phyloP scores from a whole-genome alignment of 1,140 invertebrate species.

The Drosophila funebris region DNA sequence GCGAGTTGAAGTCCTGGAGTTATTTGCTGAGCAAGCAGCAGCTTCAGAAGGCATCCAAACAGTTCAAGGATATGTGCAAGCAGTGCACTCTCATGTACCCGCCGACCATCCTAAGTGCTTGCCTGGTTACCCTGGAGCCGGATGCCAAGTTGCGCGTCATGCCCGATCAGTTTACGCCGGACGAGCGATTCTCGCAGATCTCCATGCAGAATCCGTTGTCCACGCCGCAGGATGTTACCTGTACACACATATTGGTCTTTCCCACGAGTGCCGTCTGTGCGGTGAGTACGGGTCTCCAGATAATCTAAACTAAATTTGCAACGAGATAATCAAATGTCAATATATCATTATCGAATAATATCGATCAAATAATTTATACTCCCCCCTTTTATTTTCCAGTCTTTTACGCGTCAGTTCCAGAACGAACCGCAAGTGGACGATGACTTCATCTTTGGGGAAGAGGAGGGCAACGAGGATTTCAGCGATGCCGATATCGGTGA shows the following conservation, averaged over 20 bases:
- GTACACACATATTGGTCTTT: slow-evolving; percentile 99
- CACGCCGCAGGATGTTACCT: slow-evolving; percentile 96
- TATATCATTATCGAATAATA: too few relatives aligned
- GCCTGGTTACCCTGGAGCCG: slow-evolving; percentile 97
- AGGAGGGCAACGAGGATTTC: slow-evolving; percentile 79
- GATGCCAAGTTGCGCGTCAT: slow-evolving; percentile 96
- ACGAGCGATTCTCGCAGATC: slow-evolving; percentile 93
- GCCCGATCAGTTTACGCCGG: slow-evolving; percentile 97
- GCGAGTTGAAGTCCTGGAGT: slow-evolving; percentile 98
- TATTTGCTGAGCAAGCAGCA: slow-evolving; percentile 96
- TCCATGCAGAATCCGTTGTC: slow-evolving; percentile 93
- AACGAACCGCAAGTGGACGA: slow-evolving; percentile 85
- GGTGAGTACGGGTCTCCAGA: slow-evolving; percentile 86
- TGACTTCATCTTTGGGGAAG: slow-evolving; percentile 76
- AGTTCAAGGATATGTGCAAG: slow-evolving; percentile 94
- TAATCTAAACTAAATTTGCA: too few relatives aligned
- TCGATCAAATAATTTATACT: slow-evolving; percentile 14
- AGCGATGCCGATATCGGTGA: slow-evolving; percentile 74
- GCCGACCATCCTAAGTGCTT: slow-evolving; percentile 97
- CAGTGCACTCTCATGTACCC: slow-evolving; percentile 94
- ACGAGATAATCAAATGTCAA: too few relatives aligned
- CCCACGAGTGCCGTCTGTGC: slow-evolving; percentile 98
- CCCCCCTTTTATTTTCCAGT: slow-evolving; percentile 85
- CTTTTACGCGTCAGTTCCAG: slow-evolving; percentile 93
- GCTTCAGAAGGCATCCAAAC: slow-evolving; percentile 92